Evolutionary conservation across 2,888 invertebrate species (phyloP), one percentile per base, ranked within the genome.

Genomic region (Ischnus inquisitorius): DNA sequence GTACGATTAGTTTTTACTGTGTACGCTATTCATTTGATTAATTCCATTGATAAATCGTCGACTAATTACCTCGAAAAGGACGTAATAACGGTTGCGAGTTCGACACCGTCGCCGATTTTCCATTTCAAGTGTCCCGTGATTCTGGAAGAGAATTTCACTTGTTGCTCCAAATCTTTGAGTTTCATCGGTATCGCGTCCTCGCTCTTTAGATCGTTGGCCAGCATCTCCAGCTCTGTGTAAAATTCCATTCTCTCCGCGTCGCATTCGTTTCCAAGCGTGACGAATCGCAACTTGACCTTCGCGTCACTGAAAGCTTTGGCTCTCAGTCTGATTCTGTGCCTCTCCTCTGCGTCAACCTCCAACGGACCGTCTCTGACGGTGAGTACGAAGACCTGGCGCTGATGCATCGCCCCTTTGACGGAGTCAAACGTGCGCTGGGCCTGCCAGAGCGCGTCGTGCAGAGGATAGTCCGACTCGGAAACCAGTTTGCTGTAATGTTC

Each of bases 171-270:
- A 39, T 91, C 88, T 0, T 83, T 54, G 8, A 89, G n/a, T 25
- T 71, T 75, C 16, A 41, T 86, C 25, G 67, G 80, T 46, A 72
- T 79, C 0, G 88, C 85, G 78, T 88, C 88, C 1, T 87, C 85
- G 1, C 22, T 16, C 0, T 84, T 68, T 2, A 85, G 62, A n/a
- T 88, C 80, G 6, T 83, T 74, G 0, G 89, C 88, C 8, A 87
- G 48, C 14, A 91, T 83, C 46, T 90, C 89, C 0, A 91, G 34
- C 60, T 91, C 90, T 72, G 86, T 87, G 54, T 88, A 91, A 22
- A 91, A 91, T 8, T 34, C 34, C 34, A 34, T 34, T 34, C 8
- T 34, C 8, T 5, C 34, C 0, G 68, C 19, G 12, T 87, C 60
- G 1, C 90, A 90, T 19, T 86, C 39, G 0, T 86, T 22, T 3